Percentiles rank a stretch among this genome's conserved stretches.
Conservation (phyloP, 1,140 invertebrate species). For the Drosophila ogumai region DNA sequence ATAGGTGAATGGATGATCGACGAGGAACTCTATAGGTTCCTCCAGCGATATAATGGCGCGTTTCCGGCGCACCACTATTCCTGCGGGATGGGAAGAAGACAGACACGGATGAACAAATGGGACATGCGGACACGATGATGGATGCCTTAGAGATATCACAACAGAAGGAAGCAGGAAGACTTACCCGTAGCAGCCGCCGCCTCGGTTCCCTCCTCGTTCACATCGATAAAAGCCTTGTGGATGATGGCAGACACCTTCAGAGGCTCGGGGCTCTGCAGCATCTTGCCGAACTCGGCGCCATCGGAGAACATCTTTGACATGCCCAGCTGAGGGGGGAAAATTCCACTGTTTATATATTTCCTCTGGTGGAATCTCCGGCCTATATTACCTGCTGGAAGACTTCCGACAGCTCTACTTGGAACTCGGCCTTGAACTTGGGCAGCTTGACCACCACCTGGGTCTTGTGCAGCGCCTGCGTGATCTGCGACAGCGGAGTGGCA, state of each 20-base stretch:
- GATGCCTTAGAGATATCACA: not conserved
- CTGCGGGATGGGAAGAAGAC: slow-evolving; percentile 53
- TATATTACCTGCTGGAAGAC: slow-evolving; percentile 85
- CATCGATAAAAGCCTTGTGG: slow-evolving; percentile 87
- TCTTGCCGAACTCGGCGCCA: slow-evolving; percentile 87
- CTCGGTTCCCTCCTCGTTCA: slow-evolving; percentile 87
- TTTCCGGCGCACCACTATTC: slow-evolving; percentile 55
- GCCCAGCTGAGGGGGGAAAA: slow-evolving; percentile 85
- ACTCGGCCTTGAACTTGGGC: slow-evolving; percentile 88
- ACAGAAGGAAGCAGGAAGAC: not conserved
- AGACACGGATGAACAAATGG: slow-evolving; percentile 29
- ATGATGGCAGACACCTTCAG: slow-evolving; percentile 86
- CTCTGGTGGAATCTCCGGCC: not conserved
- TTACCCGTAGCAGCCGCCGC: slow-evolving; percentile 86
- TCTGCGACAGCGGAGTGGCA: slow-evolving; percentile 64
- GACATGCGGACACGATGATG: slow-evolving; percentile 16
- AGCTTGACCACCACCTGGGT: slow-evolving; percentile 86
- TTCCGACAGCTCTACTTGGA: slow-evolving; percentile 85
- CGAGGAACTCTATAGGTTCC: slow-evolving; percentile 59
- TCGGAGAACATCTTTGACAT: slow-evolving; percentile 87
- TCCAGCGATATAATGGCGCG: slow-evolving; percentile 42
- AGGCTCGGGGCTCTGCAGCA: slow-evolving; percentile 85
- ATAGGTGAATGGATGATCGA: slow-evolving; percentile 81
- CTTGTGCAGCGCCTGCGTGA: slow-evolving; percentile 65
- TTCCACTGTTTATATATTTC: not conserved